Base-by-base conservation (phyloP, 37 sponge, comb jelly and placozoan species). In the Agelas oroides region DNA sequence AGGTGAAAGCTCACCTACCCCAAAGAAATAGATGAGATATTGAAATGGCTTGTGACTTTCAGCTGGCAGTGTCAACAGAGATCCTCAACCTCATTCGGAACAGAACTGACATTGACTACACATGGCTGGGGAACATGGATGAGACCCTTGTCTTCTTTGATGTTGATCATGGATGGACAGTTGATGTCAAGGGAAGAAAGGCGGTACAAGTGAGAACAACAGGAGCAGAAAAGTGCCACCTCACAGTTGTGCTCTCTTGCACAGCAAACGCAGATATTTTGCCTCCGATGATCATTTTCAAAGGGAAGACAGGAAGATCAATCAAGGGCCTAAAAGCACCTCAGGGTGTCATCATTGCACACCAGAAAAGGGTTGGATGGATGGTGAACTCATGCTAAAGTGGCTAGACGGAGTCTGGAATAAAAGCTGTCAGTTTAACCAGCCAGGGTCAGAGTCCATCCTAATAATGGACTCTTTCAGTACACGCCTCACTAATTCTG, bases 141-240 rank as follows among this genome's bases (percentile, higher is more conserved):
- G 73, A 73, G 36, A 40, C 73, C 31, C 73, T 54, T 21, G 73
- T 46, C 19, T 73, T 30, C 28, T 67, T 67, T 32, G 69, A 67
- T 12, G 30, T 67, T 31, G 35, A 28, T 24, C 30, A 35, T 33
- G 23, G 30, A 31, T 28, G 35, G 35, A 67, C 30, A 2, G 30
- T 67, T 32, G 69, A 67, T 6, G 28, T 30, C 2, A 31, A 5
- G 23, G 35, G 69, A 5, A 67, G 28, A 34, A 24, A 67, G 69
- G 5, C 30, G 2, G 69, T 67, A 33, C 46, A 31, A 30, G 19
- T 31, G 69, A n/a, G n/a, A 31, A 30, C 69, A 24, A 67, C 69
- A 33, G 69, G 69, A 33, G 69, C 69, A 5, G 69, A 67, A 34
- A 67, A 67, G 69, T 5, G 69, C 1, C 69, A 67, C 69, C 35